A percentile compares a stretch with the other conserved stretches of the same genome.
These are phyloP conservation scores for Numenius arquata DNA, from an alignment of 2,113 vertebrate species.

Conservation along the genomic window DNA sequence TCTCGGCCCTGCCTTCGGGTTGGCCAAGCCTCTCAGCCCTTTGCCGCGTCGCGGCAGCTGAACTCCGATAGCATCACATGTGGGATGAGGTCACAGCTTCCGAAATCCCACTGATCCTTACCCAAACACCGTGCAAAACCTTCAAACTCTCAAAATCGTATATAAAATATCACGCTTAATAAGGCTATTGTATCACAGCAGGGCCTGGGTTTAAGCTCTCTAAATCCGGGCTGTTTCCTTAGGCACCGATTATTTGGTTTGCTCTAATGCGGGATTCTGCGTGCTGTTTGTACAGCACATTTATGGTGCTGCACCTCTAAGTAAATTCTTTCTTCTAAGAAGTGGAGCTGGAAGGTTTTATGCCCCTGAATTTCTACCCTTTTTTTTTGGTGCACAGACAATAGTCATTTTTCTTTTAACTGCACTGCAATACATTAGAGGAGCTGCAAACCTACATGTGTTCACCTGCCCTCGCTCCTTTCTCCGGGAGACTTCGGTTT, in stretches of 20 bases:
- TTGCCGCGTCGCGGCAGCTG: neutral
- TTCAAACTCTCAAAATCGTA: slow-evolving; percentile 4
- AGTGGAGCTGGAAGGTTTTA: neutral
- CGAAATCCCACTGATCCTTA: slow-evolving; percentile 64
- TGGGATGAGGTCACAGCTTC: slow-evolving; percentile 50
- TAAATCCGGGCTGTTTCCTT: slow-evolving; percentile 48
- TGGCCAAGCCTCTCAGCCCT: neutral
- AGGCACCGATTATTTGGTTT: slow-evolving; percentile 20
- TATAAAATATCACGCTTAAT: slow-evolving; percentile 59
- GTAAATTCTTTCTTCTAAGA: neutral
- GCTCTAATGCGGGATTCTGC: neutral
- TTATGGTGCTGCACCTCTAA: neutral
- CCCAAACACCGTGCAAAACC: slow-evolving; percentile 38
- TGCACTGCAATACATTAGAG: rapidly evolving
- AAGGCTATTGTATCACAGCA: slow-evolving; percentile 59
- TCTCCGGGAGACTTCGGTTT: neutral
- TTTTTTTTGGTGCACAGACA: neutral
- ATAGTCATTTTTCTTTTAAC: neutral
- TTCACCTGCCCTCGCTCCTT: neutral
- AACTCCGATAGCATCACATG: slow-evolving; percentile 14
- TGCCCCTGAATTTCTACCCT: neutral
- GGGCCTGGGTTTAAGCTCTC: slow-evolving; percentile 34
- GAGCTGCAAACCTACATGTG: neutral
- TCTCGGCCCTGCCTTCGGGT: neutral
- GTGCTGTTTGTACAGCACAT: neutral